Conservation (phyloP, 2,113 vertebrate species). For the Indicator maculatus region DNA sequence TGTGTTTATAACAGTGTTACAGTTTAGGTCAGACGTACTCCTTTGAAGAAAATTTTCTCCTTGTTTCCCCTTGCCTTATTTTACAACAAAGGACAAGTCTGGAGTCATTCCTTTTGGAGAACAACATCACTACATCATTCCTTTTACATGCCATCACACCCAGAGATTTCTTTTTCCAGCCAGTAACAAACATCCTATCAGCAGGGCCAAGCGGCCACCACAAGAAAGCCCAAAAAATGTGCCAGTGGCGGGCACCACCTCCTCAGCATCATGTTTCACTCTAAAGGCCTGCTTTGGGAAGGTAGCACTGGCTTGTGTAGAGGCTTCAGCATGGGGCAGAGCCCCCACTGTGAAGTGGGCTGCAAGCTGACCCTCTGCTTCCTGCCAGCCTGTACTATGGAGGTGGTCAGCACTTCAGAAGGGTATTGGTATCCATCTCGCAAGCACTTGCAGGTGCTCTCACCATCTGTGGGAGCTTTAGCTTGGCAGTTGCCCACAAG, state of each 20-base stretch:
- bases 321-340: neutral
- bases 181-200: neutral
- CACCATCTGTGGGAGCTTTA: neutral
- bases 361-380: neutral
- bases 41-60: neutral
- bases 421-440: fast-evolving
- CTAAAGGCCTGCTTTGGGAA: too few relatives aligned
- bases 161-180: neutral
- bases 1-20: neutral
- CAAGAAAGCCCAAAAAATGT: neutral
- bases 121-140: neutral
- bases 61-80: neutral
- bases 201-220: neutral
- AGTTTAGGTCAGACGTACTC: neutral
- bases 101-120: neutral
- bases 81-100: neutral
- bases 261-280: neutral
- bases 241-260: neutral
- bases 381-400: neutral
- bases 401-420: fast-evolving
- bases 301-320: neutral
- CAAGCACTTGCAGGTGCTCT: neutral
- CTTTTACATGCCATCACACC: neutral
- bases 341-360: neutral
- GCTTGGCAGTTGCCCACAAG: neutral